Evolutionary conservation across 2,797 vertebrate genomes (phyloP).

Genomic region (Danio jaintianensis): DNA sequence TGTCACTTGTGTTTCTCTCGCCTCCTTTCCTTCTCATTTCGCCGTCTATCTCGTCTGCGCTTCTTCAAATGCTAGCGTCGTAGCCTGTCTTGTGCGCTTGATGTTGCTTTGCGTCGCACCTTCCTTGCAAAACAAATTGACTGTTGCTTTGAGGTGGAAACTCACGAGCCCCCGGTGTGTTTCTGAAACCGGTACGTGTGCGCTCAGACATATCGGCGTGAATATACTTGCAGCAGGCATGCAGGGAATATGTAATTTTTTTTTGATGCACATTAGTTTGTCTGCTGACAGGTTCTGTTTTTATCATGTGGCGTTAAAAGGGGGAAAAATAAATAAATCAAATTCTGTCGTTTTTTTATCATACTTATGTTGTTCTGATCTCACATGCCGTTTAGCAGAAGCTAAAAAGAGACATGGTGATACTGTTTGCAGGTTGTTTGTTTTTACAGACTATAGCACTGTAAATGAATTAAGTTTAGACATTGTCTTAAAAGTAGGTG

Average conservation of each 20-base stretch:
- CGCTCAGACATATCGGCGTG: slow-evolving; percentile 12
- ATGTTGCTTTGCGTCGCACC: slow-evolving; percentile 62
- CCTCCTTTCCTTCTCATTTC: slow-evolving; percentile 16
- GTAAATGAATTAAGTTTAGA: too few relatives aligned
- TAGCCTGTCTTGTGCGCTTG: slow-evolving; percentile 43
- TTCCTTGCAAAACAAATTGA: slow-evolving; percentile 63
- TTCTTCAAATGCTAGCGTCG: slow-evolving; percentile 47
- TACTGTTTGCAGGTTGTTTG: too few relatives aligned
- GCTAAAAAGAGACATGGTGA: not conserved
- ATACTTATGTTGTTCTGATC: not conserved
- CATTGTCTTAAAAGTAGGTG: not conserved
- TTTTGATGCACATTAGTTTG: slow-evolving; percentile 2
- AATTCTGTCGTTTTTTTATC: not conserved
- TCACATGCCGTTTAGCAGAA: not conserved
- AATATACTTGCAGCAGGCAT: slow-evolving; percentile 29
- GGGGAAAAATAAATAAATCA: not conserved
- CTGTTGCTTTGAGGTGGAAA: slow-evolving; percentile 51
- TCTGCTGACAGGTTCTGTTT: not conserved
- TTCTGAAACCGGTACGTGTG: slow-evolving; percentile 29
- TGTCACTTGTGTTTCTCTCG: slow-evolving; percentile 64
- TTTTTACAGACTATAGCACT: too few relatives aligned
- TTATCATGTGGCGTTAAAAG: not conserved
- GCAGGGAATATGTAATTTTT: slow-evolving; percentile 33
- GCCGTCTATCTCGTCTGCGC: slow-evolving; percentile 45
- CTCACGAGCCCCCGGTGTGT: slow-evolving; percentile 37